Evolutionary conservation across 1,140 invertebrate species (phyloP).

Genomic region (Pseudomyrmex cubaensis): DNA sequence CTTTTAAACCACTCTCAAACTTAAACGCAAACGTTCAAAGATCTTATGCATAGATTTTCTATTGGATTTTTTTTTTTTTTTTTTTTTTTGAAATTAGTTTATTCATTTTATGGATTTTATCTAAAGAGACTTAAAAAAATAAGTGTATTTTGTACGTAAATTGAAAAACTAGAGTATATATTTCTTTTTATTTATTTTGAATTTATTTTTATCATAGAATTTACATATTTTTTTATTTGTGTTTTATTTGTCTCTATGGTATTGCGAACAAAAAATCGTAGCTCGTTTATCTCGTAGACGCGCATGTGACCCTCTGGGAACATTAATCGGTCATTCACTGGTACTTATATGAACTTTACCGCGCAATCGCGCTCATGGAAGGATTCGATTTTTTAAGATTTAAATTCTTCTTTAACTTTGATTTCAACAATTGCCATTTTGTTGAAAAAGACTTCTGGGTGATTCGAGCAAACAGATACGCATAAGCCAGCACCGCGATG

Average conservation of each 20-base stretch:
- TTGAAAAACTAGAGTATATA: not conserved
- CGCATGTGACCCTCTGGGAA: not conserved
- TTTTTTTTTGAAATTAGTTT: constrained; percentile 6
- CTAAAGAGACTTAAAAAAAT: not conserved
- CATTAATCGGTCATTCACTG: constrained; percentile 23
- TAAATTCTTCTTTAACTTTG: too few species aligned
- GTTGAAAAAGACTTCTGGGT: not conserved
- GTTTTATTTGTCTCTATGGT: not conserved
- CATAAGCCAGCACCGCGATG: not conserved
- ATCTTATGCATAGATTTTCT: not conserved
- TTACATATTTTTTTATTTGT: not conserved
- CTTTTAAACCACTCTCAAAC: constrained; percentile 16
- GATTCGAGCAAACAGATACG: not conserved
- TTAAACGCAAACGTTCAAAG: not conserved
- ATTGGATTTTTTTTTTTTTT: not conserved
- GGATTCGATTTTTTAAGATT: not conserved
- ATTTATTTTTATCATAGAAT: not conserved
- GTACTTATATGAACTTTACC: not conserved
- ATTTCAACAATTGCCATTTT: not conserved
- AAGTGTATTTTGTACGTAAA: constrained; percentile 8
- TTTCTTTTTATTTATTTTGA: not conserved
- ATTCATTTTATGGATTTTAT: not conserved
- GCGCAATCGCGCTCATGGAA: not conserved
- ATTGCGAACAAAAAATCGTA: not conserved
- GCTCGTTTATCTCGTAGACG: not conserved